Evolutionary conservation across 1,140 invertebrate genomes (phyloP), one percentile per base, ranked within the genome.

Genomic region (Neuroterus valhalla): DNA sequence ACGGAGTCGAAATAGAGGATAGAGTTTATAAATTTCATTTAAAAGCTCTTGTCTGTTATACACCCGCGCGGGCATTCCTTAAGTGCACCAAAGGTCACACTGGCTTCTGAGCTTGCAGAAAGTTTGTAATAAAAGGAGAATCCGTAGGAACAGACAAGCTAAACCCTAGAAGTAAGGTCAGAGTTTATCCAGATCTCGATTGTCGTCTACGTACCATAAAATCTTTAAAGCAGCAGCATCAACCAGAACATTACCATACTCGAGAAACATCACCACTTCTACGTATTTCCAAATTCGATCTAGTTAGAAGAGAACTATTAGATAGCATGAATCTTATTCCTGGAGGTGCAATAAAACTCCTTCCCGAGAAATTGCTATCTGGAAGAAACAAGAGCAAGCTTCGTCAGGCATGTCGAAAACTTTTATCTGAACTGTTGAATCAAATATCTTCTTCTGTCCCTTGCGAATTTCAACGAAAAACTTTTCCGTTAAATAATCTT

Each of bases 21-120:
- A 31, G 8, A 31, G 8, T 3, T 2, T 31, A 31, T 31, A 31
- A 31, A 5, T 31, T 31, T 31, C 4, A 1, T 31, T 31, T 31
- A 44, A n/a, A 81, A 45, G 70, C 73, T 5, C 80, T 81, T 66
- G 15, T 66, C 67, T 26, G 71, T 4, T 26, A 76, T 45, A 48
- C 2, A 38, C 71, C 0, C 4, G 75, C 75, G 8, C 68, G 78
- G 3, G 68, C 75, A 4, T 74, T 26, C 69, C 38, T 79, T 14
- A 76, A 76, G 71, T 55, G 67, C 17, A 68, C 26, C 23, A 79
- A 79, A 42, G 72, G 78, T 2, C 78, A 75, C n/a, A 67, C 68
- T 0, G 78, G 75, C 1, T 79, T 66, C 66, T 62, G 48, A 3
- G 62, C 67, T 1, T 74, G 78, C 21, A 76, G 76, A 70, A 38